Evolutionary conservation across 2,888 invertebrate species (phyloP), one percentile per base, ranked within the genome.

Genomic region (Acronicta leporina): DNA sequence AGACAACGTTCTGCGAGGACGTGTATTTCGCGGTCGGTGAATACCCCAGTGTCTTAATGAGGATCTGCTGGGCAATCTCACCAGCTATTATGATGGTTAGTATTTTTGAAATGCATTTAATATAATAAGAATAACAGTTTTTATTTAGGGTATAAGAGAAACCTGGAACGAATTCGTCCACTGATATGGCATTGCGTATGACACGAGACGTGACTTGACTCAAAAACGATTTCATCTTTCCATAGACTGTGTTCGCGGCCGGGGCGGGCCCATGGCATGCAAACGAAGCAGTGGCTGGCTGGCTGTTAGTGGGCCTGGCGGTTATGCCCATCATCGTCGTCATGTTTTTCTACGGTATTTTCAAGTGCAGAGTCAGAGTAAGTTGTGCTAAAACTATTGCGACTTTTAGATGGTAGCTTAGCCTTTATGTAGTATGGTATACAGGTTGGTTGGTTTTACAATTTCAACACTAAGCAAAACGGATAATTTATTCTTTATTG

Each of bases 331-430:
- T 89, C 8, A 52, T 63, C 0, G 13, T 85, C 2, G 70, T 90
- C n/a, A 73, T 86, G 63, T 3, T 81, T 0, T 66, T 89, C 30
- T 92, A 90, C 65, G 74, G 86, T 5, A 45, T 92, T 40, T 94
- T 94, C 84, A 92, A 90, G 68, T 93, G 86, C 76, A 82, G 94
- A 82, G 90, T 92, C 51, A 77, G 94, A 85, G 94, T 94, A 78
- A 54, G 87, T 74, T 9, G 27, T 20, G 13, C 35, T 5, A 35
- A 35, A 35, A 35, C 4, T 20, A 4, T 20, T 20, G n/a, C n/a
- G 20, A 20, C 4, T 20, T 20, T 20, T 20, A 20, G 20, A 20
- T n/a, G 20, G 20, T 20, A 20, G 20, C 20, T 20, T 20, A 3
- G 20, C 20, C 20, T 20, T 20, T 20, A 20, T 4, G 20, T 10